Percentiles rank a stretch among this genome's conserved stretches.
These are phyloP conservation scores for Mastomys coucha DNA, from an alignment of 2,113 vertebrate genomes.

Conservation along the genomic window DNA sequence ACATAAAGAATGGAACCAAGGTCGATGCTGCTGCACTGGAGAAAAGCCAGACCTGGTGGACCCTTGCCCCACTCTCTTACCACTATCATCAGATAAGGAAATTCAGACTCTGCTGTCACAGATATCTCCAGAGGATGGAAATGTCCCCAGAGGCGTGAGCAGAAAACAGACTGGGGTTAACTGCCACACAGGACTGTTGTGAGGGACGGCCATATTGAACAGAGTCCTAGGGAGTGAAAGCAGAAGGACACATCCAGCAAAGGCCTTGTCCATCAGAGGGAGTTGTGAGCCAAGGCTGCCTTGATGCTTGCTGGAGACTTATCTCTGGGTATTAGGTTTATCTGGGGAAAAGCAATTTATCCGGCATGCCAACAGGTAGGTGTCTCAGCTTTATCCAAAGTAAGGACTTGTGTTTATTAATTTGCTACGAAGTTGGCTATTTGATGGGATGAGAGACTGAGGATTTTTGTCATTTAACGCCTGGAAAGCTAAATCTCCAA, in stretches of 20 bases:
- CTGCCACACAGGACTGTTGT: conserved; percentile 37
- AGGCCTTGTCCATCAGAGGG: conserved; percentile 9
- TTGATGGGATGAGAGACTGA: conserved; percentile 30
- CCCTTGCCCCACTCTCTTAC: not conserved
- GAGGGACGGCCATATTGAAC: conserved; percentile 48
- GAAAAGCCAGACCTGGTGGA: not conserved
- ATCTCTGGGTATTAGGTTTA: conserved; percentile 1
- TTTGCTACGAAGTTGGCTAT: conserved; percentile 40
- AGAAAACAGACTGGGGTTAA: conserved; percentile 69
- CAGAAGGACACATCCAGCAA: not conserved
- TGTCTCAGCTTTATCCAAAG: conserved; percentile 36
- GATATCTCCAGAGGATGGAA: conserved; percentile 59
- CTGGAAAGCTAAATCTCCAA: conserved; percentile 30
- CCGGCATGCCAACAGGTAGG: not conserved
- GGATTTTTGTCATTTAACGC: conserved; percentile 24
- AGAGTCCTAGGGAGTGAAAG: conserved; percentile 25
- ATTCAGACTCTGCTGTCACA: conserved; percentile 28
- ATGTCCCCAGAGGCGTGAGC: conserved; percentile 55
- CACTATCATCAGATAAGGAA: conserved; percentile 29
- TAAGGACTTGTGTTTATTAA: conserved; percentile 57
- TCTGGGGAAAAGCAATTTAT: not conserved
- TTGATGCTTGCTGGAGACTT: not conserved
- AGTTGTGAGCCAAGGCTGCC: not conserved
- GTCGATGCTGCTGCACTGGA: not conserved
- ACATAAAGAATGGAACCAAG: not conserved